Evolutionary conservation across 1,140 invertebrate genomes (phyloP), one percentile per base, ranked within the genome.

Genomic region (Meloidogyne floridensis): DNA sequence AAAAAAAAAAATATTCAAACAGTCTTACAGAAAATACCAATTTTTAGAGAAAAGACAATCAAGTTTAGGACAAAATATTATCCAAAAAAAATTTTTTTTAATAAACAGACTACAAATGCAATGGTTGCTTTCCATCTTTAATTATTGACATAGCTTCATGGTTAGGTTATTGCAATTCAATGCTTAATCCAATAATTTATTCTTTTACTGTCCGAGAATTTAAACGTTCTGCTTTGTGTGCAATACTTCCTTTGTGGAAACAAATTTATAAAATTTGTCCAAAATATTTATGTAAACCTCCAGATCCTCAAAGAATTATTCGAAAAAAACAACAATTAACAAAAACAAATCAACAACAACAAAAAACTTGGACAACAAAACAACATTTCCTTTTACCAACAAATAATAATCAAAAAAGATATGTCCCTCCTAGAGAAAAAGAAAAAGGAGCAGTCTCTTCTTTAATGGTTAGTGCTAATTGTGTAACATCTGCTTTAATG

Each of bases 161-260:
- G 89, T 72, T 89, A n/a, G 89, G 87, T 32, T 90, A 89, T 78
- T 90, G 89, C 86, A 90, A 89, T 70, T 90, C 87, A 32, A 90
- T 89, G 89, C 76, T 89, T 53, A 90, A 89, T 80, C 89, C 89
- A 56, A 90, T 90, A 43, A 89, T 90, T 77, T 89, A 89, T 76
- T 90, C 89, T 11, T 90, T 89, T 79, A 89, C 89, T n/a, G 88
- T 89, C 7, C 90, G 89, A 76, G 88, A 90, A 76, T 89, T 89
- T 83, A 89, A 89, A 77, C 79, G 86, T 53, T 90, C 88, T n/a
- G 87, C 88, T 6, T 76, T 90, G 11, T 78, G 88, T 32, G 79
- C 88, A 13, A 78, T 90, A 0, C 59, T 89, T 11, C 88, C 88
- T 10, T 56, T 86, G 7, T 90, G 88, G 88, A 78, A 80, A n/a